Base-by-base conservation (phyloP, 2,113 vertebrate species). In the Scortum barcoo region DNA sequence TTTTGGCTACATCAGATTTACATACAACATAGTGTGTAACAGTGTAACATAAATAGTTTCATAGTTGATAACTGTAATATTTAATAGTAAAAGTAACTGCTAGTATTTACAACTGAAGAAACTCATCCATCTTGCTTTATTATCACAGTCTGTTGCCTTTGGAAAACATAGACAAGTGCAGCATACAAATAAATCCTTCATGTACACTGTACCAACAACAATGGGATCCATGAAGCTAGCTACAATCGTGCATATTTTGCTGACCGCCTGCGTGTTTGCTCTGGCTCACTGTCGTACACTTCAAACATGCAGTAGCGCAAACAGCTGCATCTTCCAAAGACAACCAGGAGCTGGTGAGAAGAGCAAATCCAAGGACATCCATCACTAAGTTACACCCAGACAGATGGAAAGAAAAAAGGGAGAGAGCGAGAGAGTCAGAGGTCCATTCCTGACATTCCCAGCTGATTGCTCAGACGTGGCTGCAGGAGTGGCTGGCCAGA, bases 301-400 rank as follows among this genome's bases (percentile, higher is more conserved):
- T 44, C 61, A 81, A 73, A 82, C 72, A 71, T 14, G 60, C 24
- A 74, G 28, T 16, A 65, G 53, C 28, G 58, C 66, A 79, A 56
- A 85, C 70, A 75, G 58, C 50, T 57, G 72, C 16, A 14, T 73
- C 81, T 72, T 86, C 80, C 80, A 72, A 89, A 86, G 84, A 81
- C 84, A 85, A 85, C 68, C 44, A 54, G 58, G 26, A 69, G 70
- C 63, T 71, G 50, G 6, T 79, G 57, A 65, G 50, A 78, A 62
- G 56, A 88, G 65, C 72, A 67, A 87, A 74, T 78, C 58, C 58
- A 90, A 85, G 77, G 75, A 46, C 82, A 86, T 86, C 58, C 42
- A 79, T 91, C 81, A 78, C 48, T 5, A 36, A 76, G 36, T 54
- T 67, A 56, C 40, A 86, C 36, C 33, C 67, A 80, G 53, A 83